Percentiles rank a stretch among this genome's conserved stretches.
Evolutionary conservation across 2,888 invertebrate species (phyloP).

Genomic region (Archaeoteleia sp.): DNA sequence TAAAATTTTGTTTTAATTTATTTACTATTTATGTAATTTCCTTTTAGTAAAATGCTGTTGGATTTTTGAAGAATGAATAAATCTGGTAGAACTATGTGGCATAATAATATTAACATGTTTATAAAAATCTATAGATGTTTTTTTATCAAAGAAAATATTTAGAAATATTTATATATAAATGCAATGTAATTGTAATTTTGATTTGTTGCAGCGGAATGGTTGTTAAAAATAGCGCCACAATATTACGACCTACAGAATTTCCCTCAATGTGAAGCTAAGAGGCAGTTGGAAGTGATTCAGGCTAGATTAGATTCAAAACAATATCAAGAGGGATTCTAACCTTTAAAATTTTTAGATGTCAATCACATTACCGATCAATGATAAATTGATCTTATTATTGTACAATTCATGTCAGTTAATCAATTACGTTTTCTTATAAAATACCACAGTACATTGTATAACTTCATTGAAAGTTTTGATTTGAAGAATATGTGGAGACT

Average conservation of each 20-base stretch:
- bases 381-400: constrained; percentile 14
- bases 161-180: too few relatives aligned
- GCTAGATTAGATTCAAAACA: constrained; percentile 90
- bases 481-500: not conserved
- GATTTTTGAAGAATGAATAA: not conserved
- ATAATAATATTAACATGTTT: constrained; percentile 6
- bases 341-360: constrained; percentile 58
- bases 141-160: too few relatives aligned
- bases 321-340: constrained; percentile 91
- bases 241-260: constrained; percentile 99
- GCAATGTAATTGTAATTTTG: constrained; percentile 34
- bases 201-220: constrained; percentile 87
- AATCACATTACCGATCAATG: constrained; percentile 15
- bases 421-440: constrained; percentile 18
- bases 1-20: constrained; percentile 55
- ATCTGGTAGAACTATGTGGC: constrained; percentile 12
- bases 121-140: too few relatives aligned
- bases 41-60: not conserved
- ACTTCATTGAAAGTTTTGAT: not conserved
- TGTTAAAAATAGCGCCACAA: constrained; percentile 95
- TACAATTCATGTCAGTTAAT: constrained; percentile 27
- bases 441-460: constrained; percentile 7
- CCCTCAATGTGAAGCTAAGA: constrained; percentile 96
- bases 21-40: not conserved
- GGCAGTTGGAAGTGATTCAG: constrained; percentile 92